Evolutionary conservation across 2,113 vertebrate genomes (phyloP).

Genomic region (Phoenicopterus ruber): DNA sequence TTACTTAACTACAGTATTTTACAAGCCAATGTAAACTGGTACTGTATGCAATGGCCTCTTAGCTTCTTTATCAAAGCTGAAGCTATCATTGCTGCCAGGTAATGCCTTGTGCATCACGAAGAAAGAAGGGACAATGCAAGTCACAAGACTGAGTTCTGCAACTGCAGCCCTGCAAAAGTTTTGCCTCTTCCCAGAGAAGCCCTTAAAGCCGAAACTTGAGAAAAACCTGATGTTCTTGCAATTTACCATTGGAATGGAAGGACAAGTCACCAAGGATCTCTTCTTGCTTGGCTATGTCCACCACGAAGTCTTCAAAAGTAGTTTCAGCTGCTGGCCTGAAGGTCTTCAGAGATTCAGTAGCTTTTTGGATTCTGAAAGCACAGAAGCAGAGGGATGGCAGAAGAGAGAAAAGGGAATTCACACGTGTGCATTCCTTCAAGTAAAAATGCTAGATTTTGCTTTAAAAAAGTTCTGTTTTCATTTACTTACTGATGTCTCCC

Average conservation of each 20-base stretch:
- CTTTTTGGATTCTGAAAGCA: conserved; percentile 88
- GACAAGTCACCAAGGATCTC: conserved; percentile 84
- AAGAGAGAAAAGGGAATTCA: neutral
- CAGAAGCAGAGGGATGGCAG: neutral
- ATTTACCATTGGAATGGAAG: conserved; percentile 85
- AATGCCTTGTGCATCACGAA: neutral
- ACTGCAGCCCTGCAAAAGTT: neutral
- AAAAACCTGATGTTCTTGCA: neutral
- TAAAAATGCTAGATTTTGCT: neutral
- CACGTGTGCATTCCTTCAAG: neutral
- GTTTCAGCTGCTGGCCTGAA: conserved; percentile 88
- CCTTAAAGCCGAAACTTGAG: neutral
- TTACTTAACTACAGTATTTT: neutral
- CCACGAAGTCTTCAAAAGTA: conserved; percentile 89
- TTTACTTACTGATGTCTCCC: neutral
- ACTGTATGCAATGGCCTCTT: neutral
- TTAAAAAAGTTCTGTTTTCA: neutral
- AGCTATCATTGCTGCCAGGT: neutral
- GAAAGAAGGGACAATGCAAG: neutral
- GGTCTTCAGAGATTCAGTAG: conserved; percentile 89
- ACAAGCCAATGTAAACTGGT: neutral
- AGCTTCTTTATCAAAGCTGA: neutral
- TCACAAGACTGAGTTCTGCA: neutral
- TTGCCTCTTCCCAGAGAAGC: neutral
- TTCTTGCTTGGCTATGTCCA: conserved; percentile 87